Percentiles rank a stretch among this genome's conserved stretches.
Evolutionary conservation across 2,113 vertebrate genomes (phyloP).

Genomic region (Mus spicilegus): DNA sequence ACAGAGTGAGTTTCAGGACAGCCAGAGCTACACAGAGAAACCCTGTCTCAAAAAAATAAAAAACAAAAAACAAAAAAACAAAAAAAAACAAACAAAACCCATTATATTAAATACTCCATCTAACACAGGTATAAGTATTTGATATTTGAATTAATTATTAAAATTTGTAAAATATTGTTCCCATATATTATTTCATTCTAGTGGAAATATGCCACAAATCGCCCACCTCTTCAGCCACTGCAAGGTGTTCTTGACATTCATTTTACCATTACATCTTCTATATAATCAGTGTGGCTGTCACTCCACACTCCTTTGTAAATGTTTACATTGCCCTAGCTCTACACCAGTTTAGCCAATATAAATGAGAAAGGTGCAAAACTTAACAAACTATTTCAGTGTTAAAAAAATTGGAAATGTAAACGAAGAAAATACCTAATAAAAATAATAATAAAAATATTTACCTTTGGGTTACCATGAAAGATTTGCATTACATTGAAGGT

Average conservation of each 20-base stretch:
- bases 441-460: neutral
- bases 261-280: neutral
- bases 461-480: neutral
- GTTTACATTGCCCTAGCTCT: neutral
- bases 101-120: neutral
- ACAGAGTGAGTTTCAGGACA: too few relatives aligned
- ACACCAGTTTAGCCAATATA: neutral
- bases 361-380: neutral
- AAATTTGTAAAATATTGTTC: neutral
- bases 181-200: neutral
- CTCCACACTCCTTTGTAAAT: neutral
- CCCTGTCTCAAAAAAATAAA: too few relatives aligned
- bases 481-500: neutral
- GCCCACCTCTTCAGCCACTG: neutral
- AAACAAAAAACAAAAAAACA: too few relatives aligned
- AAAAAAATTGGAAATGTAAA: too few relatives aligned
- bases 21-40: too few relatives aligned
- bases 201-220: neutral
- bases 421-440: too few relatives aligned
- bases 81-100: too few relatives aligned
- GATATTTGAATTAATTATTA: neutral
- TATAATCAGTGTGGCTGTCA: rapidly evolving
- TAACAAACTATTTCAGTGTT: neutral
- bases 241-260: neutral
- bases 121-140: neutral